Conservation (phyloP, 2,888 invertebrate genomes). For the Cotesia congregata region DNA sequence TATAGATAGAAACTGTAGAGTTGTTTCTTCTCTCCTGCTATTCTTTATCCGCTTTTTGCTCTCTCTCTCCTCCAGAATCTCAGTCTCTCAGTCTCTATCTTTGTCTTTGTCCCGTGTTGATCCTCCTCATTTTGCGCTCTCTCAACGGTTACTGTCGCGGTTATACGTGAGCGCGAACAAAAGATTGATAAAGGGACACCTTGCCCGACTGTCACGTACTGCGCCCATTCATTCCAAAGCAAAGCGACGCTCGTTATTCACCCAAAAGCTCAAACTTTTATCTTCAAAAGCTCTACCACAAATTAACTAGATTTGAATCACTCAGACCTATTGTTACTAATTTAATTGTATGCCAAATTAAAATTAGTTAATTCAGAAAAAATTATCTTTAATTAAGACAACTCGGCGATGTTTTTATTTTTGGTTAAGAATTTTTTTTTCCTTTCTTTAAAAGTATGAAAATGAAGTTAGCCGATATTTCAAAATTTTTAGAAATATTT, state of each 20-base stretch:
- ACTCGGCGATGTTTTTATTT: too few relatives aligned
- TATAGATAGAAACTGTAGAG: too few relatives aligned
- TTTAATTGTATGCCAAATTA: too few relatives aligned
- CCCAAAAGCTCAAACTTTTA: conserved; percentile 39
- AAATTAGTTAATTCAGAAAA: too few relatives aligned
- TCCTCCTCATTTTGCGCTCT: conserved; percentile 52
- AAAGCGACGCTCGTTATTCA: conserved; percentile 43
- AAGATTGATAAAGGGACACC: conserved; percentile 46
- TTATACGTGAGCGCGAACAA: conserved; percentile 41
- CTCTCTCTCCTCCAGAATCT: conserved; percentile 54
- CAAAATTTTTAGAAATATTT: too few relatives aligned
- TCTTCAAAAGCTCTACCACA: conserved; percentile 10
- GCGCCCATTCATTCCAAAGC: conserved; percentile 42
- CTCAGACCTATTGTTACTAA: too few relatives aligned
- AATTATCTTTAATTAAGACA: too few relatives aligned
- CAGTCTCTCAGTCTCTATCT: conserved; percentile 44
- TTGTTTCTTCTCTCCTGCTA: not conserved
- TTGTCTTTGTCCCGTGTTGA: conserved; percentile 46
- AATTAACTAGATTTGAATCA: conserved; percentile 9
- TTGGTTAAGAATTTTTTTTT: too few relatives aligned
- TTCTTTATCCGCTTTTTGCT: not conserved
- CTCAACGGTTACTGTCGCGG: conserved; percentile 42
- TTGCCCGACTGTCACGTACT: conserved; percentile 40
- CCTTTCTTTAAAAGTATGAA: too few relatives aligned
- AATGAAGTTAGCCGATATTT: too few relatives aligned